A percentile compares a stretch with the other conserved stretches of the same genome.
These are phyloP conservation scores for Astyanax mexicanus DNA, from an alignment of 2,797 vertebrate genomes.

Conservation along the genomic window DNA sequence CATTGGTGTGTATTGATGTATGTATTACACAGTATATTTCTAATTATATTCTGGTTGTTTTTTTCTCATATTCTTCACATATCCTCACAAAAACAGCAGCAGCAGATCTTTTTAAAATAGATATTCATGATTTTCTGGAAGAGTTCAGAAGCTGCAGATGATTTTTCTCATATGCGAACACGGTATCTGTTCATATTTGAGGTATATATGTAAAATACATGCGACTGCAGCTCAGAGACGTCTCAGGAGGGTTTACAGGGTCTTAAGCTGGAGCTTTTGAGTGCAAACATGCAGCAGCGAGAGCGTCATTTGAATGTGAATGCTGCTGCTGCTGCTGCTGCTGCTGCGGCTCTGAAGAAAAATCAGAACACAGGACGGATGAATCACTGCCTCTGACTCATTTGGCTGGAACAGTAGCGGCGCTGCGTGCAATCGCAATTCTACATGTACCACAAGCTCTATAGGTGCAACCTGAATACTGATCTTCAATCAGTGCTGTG, in stretches of 20 bases:
- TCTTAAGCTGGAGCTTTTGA: neutral
- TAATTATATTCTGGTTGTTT: no score
- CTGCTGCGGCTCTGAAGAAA: neutral
- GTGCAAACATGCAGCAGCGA: neutral
- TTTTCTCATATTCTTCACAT: neutral
- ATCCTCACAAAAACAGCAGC: no score
- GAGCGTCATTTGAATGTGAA: neutral
- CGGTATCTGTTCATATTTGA: neutral
- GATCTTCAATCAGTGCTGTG: neutral
- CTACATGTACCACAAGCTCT: constrained; percentile 9
- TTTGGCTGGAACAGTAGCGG: constrained; percentile 46
- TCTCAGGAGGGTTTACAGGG: neutral
- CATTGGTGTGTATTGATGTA: no score
- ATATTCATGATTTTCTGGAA: no score
- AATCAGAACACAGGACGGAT: constrained; percentile 19
- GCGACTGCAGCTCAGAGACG: neutral
- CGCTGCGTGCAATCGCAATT: constrained; percentile 13
- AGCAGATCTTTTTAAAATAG: no score
- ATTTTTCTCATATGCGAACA: neutral
- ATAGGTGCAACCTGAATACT: neutral
- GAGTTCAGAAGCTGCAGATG: neutral
- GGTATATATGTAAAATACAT: neutral
- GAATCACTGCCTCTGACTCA: constrained; percentile 51
- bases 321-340: neutral
- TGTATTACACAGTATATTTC: no score